Evolutionary conservation across 92 coral and sea anemone genomes (phyloP).

Genomic region (Micromussa lordhowensis): DNA sequence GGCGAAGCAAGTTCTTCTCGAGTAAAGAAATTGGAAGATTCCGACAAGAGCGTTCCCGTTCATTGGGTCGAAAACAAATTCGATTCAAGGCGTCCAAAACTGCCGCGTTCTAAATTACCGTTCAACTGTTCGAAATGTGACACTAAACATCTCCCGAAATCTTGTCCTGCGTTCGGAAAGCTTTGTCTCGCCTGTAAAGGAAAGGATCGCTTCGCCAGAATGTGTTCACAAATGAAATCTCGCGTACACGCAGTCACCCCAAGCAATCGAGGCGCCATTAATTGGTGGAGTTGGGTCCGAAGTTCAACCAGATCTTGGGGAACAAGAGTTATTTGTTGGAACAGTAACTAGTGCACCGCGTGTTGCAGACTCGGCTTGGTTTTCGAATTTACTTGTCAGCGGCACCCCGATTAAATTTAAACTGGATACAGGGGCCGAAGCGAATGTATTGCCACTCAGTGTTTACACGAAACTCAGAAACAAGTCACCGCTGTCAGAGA

Average conservation of each 20-base stretch:
- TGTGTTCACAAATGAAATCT: background rate
- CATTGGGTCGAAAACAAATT: no score
- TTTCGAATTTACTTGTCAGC: conserved; percentile 16
- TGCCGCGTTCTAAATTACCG: no score
- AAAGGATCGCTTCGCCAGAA: conserved; percentile 6
- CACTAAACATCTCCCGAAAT: background rate
- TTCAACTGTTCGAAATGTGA: conserved; percentile 13
- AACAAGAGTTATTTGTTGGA: conserved; percentile 22
- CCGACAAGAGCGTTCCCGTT: background rate
- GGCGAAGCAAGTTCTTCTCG: background rate
- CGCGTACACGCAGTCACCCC: background rate
- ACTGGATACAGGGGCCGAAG: conserved; percentile 39
- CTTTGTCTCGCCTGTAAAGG: background rate
- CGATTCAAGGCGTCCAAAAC: no score
- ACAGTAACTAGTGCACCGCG: conserved; percentile 13
- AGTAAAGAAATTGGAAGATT: background rate
- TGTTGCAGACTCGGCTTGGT: conserved; percentile 41
- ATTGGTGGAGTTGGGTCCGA: background rate
- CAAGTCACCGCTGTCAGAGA: conserved; percentile 34
- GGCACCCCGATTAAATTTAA: conserved; percentile 27
- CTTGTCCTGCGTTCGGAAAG: background rate
- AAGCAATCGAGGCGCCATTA: background rate
- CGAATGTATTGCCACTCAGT: conserved; percentile 27
- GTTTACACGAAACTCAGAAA: conserved; percentile 32
- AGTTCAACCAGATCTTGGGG: background rate